Base-by-base conservation (phyloP, 2,797 vertebrate genomes). In the Enteromius mattozi region DNA sequence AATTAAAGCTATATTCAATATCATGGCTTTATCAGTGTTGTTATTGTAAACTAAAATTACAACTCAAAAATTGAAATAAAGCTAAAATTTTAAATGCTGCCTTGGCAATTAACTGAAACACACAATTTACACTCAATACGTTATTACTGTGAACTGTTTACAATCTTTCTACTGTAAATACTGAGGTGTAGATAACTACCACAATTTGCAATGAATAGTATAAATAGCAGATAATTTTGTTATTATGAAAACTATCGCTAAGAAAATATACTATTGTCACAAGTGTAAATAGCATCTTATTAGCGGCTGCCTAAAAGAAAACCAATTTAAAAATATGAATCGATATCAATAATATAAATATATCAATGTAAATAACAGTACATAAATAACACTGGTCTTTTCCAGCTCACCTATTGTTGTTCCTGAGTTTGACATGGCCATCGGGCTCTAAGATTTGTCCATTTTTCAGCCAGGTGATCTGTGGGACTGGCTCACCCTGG, bases 381-480 rank as follows among this genome's bases (percentile, higher is more conserved):
- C 14, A 33, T 65, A 33, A 8, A 65, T 65, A 65, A 65, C 27
- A 65, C 6, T 35, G 17, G 10, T 14, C 24, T 42, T 47, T 63
- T 69, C 12, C 17, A 83, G 51, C 85, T 86, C 78, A 97, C 98
- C 98, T 99, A 96, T 99, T 99, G 93, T 98, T 98, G 85, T 99
- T 99, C 94, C 96, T 97, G 93, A 99, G 95, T 90, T 97, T 97
- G 89, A 99, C 96, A 14, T 98, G 97, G 6, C 96, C 96, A 0
- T 96, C 95, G 0, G 97, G 96, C 89, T 98, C 97, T 90, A 99
- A 91, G 79, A 99, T 96, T 92, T 97, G 97, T 8, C 98, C 98
- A 0, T 99, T 99, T 94, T 97, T 98, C 92, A 99, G 91, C 98
- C 98, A 99, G 0, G 97, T 99, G 91, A 99, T 96, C 71, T 97